Base-by-base conservation (phyloP, 1,140 invertebrate genomes). In the Pygmarrhopalites habei region DNA sequence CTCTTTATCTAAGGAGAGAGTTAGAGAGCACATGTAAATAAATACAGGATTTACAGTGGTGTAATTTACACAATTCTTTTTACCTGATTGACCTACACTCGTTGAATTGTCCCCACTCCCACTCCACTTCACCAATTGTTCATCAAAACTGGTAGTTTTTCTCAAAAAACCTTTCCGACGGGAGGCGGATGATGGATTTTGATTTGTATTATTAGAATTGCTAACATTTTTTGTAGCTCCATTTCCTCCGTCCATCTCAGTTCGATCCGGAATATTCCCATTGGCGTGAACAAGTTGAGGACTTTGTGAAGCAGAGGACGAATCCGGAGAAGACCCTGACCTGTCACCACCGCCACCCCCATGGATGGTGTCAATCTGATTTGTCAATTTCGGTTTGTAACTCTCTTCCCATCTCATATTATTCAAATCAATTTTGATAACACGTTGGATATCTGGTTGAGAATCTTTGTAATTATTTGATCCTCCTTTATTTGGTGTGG, bases 371-470 rank as follows among this genome's bases (percentile, higher is more conserved):
- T 63, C 58, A 30, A n/a, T 51, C 55, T 58, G 46, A n/a, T n/a
- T n/a, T n/a, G n/a, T n/a, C n/a, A n/a, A n/a, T n/a, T n/a, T n/a
- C n/a, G n/a, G n/a, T n/a, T n/a, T n/a, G 43, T 56, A 60, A 55
- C 29, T 60, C 39, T 65, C 64, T 35, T 65, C 58, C 64, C 64
- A 65, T 10, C 52, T 52, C 53, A 68, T 60, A 39, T 58, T 64
- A 30, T 61, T 64, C 47, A 68, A 56, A 49, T 68, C 62, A 62
- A 68, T 68, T 51, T 62, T 60, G 52, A 68, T 68, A 17, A 67
- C 66, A 14, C 66, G 57, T 26, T 62, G 66, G 28, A 49, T 47
- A 43, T 63, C 56, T 30, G 26, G 26, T 14, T 46, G 43, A 10
- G 12, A 19, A 23, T 28, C 55, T 44, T 44, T 25, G 23, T 56